Base-by-base conservation (phyloP, 2,113 vertebrate genomes). In the Chascanopsetta lugubris region DNA sequence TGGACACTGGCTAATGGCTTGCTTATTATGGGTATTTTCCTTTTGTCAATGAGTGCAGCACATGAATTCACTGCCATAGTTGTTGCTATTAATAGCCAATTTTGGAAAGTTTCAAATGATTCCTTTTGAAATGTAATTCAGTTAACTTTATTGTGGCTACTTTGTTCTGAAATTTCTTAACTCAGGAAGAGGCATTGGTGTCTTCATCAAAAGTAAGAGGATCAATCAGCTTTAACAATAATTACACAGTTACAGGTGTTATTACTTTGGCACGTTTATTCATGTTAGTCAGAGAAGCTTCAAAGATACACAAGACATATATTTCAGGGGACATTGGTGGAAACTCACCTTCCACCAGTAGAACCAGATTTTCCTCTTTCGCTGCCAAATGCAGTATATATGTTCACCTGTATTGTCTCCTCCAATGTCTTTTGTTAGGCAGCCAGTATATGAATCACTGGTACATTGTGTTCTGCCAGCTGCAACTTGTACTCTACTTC, bases 301-400 rank as follows among this genome's bases (percentile, higher is more conserved):
- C n/a, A 2, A n/a, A 61, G 11, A 60, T 11, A 53, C 7, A 30
- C 38, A 2, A 32, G 15, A n/a, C 2, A 21, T 21, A 46, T 17
- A 42, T 13, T 42, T 42, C 15, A 40, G n/a, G 38, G 8, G 8
- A 3, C 11, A 6, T 38, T 40, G 26, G 46, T 54, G 2, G 7
- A 13, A 20, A 3, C 30, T 57, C 11, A 15, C 13, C 13, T 60
- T 61, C 34, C 45, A 49, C n/a, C n/a, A n/a, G 58, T 18, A 59
- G 36, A 86, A 87, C 84, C 69, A 68, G 84, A 83, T 71, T 83
- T 81, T 85, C 85, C 61, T 71, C 80, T 84, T 83, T 64, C 54
- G n/a, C 21, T 77, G 79, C 76, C 83, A 89, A 75, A 66, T 17
- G 11, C 4, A 0, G 2, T n/a, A 11, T 27, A 56, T 57, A 40